Base-by-base conservation (phyloP, 2,888 invertebrate genomes). In the Spatulosminthurus flaviceps region DNA sequence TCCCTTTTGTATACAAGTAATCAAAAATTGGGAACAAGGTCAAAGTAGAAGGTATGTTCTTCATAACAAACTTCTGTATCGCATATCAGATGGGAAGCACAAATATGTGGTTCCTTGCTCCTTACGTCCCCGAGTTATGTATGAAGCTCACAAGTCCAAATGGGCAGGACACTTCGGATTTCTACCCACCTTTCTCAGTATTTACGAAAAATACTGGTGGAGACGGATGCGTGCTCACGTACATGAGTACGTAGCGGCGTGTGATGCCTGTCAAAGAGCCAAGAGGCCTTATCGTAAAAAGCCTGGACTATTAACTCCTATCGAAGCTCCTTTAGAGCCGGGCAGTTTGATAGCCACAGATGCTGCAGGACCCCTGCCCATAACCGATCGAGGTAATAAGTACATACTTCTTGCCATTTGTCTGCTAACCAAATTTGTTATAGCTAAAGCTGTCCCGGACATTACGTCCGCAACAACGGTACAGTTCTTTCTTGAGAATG, bases 341-440 rank as follows among this genome's bases (percentile, higher is more conserved):
- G 60, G 29, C n/a, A 19, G 4, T n/a, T 70, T 24, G 16, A 7
- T 42, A 7, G 22, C 34, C 13, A 43, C 70, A 13, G 77, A 77
- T 70, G n/a, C 28, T 21, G 34, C 69, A n/a, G 77, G 77, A 4
- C 70, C 70, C 4, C 29, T 77, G 11, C 70, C 69, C 2, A 29
- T 5, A 1, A 77, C 51, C 11, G 34, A 69, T 7, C 1, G 29
- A 51, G 60, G 60, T 22, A 69, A 70, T 21, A n/a, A 29, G n/a
- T 77, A 77, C 29, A 77, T 77, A 22, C 7, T 70, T 16, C 1
- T 70, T 28, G 2, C n/a, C 26, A 21, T 77, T 19, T 41, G 43
- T 51, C 21, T 70, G 26, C 28, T 77, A n/a, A 70, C 77, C 9
- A 77, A 77, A 51, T 70, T 21, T 26, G n/a, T 69, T n/a, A 24